Evolutionary conservation across 2,797 vertebrate genomes (phyloP), one percentile per base, ranked within the genome.

Genomic region (Tadarida brasiliensis): DNA sequence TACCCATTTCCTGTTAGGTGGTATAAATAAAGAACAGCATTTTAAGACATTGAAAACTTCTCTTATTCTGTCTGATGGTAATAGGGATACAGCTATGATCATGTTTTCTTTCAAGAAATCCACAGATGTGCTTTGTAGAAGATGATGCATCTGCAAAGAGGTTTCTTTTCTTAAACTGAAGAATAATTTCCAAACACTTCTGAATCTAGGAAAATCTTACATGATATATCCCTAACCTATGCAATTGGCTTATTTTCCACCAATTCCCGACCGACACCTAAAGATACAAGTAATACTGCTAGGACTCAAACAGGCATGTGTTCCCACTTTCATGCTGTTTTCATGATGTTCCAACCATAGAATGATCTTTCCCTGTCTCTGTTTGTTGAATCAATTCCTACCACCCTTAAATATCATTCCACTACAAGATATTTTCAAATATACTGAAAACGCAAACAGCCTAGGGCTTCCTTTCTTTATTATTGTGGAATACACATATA

Each of bases 81-180:
- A 86, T 19, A 30, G 22, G 59, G 30, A 61, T 57, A 14, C 11
- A 90, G 39, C 59, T 3, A 28, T 8, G 44, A 11, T 39, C 24
- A 51, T 28, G 14, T 26, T 93, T 90, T 85, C 47, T 65, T 84
- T 83, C 76, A 89, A 90, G 82, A 96, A 96, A 81, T 49, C 14
- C 35, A 80, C 14, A 88, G 63, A 54, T n/a, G 7, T 47, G n/a
- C 54, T 90, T 94, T 91, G 51, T 54, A n/a, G 54, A 90, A 90
- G 30, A 65, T 35, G 61, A 61, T 44, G 15, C 44, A 86, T 56
- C 19, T 54, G 82, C 7, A 30, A 88, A 44, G 3, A 51, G 17
- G 10, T 47, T 82, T 81, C 16, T 10, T 39, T 74, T 80, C 28
- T 67, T 16, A 3, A 94, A 78, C 7, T 88, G 57, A 70, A 92